Percentiles rank a stretch among this genome's conserved stretches.
These are phyloP conservation scores for Lymantria dispar DNA, from an alignment of 2,888 invertebrate genomes.

Conservation along the genomic window DNA sequence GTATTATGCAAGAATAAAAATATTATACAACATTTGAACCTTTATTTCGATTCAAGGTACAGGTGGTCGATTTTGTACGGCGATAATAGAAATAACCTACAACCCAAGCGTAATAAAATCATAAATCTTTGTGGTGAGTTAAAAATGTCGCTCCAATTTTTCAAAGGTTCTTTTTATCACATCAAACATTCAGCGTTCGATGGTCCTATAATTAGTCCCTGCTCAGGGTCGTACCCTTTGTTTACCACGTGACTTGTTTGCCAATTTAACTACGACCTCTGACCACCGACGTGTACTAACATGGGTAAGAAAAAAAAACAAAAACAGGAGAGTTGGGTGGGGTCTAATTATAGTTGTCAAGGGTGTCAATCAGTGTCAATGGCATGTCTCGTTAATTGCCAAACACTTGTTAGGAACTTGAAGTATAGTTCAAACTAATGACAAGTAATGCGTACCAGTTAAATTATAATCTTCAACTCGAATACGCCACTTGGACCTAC, in stretches of 20 bases:
- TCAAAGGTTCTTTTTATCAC: slow-evolving; percentile 12
- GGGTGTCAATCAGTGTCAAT: slow-evolving; percentile 11
- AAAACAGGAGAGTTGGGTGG: slow-evolving; percentile 20
- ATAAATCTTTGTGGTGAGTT: slow-evolving; percentile 8
- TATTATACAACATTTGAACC: too few species aligned
- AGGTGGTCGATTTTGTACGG: too few species aligned
- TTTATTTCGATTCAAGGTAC: too few species aligned
- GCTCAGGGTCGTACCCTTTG: slow-evolving; percentile 26
- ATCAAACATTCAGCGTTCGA: slow-evolving; percentile 34
- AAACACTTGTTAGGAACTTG: slow-evolving; percentile 17
- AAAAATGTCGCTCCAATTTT: slow-evolving; percentile 16
- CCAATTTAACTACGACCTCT: slow-evolving; percentile 29
- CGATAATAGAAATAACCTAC: too few species aligned
- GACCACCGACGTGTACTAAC: slow-evolving; percentile 15
- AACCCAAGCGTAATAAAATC: too few species aligned
- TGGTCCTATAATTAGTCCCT: slow-evolving; percentile 29
- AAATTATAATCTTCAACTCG: too few species aligned
- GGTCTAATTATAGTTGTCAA: slow-evolving; percentile 22
- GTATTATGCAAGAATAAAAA: too few species aligned
- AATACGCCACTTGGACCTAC: too few species aligned
- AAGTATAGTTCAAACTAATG: slow-evolving; percentile 1
- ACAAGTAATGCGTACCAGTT: too few species aligned
- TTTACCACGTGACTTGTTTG: slow-evolving; percentile 29
- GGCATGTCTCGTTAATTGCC: slow-evolving; percentile 5
- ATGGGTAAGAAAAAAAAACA: slow-evolving; percentile 20